phyloP scores from a whole-genome alignment of 2,113 vertebrate genomes.

The Echinops telfairi region DNA sequence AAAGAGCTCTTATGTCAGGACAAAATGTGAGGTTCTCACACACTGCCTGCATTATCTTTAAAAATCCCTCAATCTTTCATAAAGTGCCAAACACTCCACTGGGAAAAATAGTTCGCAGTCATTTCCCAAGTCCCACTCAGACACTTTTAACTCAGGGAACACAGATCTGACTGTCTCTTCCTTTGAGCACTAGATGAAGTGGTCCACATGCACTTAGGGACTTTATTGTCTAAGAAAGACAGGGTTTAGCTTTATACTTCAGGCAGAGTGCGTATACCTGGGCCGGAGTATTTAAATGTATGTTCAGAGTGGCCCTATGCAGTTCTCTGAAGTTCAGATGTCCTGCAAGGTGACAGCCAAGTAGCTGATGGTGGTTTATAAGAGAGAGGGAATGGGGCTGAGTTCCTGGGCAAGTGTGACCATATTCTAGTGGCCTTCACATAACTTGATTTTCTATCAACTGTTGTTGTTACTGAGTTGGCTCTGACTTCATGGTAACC shows the following conservation, averaged over 20 bases:
- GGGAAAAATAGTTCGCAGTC: not conserved
- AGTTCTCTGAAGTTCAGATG: not conserved
- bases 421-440: not conserved
- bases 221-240: not conserved
- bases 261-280: not conserved
- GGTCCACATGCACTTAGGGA: not conserved
- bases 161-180: not conserved
- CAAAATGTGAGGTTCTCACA: not conserved
- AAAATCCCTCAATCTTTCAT: not conserved
- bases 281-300: not conserved
- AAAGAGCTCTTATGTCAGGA: not conserved
- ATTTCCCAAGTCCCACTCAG: conserved; percentile 8
- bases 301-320: not conserved
- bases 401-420: not conserved
- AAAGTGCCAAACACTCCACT: not conserved
- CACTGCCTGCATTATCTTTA: not conserved
- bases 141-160: not conserved
- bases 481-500: not conserved
- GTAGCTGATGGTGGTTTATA: not conserved
- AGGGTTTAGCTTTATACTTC: conserved; percentile 10
- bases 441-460: not conserved
- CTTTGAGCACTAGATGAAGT: not conserved
- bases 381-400: not conserved
- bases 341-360: conserved; percentile 9
- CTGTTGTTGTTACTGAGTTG: not conserved